Conservation (phyloP, 2,797 vertebrate genomes). For the Paramormyrops hopkinsi region DNA sequence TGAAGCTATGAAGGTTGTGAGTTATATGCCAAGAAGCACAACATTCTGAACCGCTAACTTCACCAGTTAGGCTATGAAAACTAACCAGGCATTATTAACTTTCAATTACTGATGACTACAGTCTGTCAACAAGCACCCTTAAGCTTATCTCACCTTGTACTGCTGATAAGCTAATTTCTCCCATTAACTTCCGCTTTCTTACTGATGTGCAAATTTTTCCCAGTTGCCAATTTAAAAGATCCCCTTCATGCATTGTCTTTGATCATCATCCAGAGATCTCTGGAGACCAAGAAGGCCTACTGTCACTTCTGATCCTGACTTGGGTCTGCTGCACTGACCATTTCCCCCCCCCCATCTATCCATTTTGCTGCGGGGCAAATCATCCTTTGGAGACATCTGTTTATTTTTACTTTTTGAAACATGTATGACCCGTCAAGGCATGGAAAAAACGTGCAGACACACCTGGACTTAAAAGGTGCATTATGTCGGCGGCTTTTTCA, state of each 20-base stretch:
- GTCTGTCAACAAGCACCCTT: background rate
- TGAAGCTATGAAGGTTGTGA: background rate
- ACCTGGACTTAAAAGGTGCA: conserved; percentile 5
- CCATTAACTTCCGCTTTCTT: background rate
- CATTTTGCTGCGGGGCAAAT: background rate
- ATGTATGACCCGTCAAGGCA: background rate
- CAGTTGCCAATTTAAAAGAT: background rate
- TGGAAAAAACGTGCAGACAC: background rate
- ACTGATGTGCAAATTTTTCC: background rate
- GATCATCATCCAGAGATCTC: background rate
- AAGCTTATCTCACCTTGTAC: background rate
- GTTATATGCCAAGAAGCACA: background rate
- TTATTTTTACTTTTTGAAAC: background rate
- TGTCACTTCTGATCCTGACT: background rate
- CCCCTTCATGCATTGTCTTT: conserved; percentile 1
- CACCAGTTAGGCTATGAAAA: background rate
- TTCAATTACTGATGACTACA: background rate
- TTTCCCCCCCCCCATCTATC: background rate
- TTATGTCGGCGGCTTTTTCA: conserved; percentile 9
- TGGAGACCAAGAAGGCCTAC: background rate
- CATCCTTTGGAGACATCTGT: background rate
- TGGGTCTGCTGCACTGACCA: background rate
- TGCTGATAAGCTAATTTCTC: conserved; percentile 1
- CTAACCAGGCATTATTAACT: background rate
- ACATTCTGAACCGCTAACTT: background rate